Evolutionary conservation across 1,140 invertebrate species (phyloP).

Genomic region (Kradibia gibbosae): DNA sequence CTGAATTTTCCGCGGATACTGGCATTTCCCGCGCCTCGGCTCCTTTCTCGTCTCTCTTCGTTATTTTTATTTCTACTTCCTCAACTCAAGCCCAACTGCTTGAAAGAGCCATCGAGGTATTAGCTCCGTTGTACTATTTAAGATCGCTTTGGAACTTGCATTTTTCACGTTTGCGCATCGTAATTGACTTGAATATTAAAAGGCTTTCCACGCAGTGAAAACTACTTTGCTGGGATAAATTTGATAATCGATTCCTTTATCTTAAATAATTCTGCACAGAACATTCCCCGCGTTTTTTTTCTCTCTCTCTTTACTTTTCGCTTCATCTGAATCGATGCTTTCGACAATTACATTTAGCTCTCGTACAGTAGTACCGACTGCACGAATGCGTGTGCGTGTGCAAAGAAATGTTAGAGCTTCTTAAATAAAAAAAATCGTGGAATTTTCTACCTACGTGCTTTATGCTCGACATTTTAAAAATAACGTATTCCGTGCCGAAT

Average conservation of each 20-base stretch:
- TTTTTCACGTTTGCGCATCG: slow-evolving; percentile 7
- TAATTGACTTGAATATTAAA: neutral
- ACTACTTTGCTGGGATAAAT: neutral
- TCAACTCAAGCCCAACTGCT: neutral
- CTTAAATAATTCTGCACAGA: too few relatives aligned
- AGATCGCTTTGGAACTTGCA: slow-evolving; percentile 17
- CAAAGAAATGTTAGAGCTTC: too few relatives aligned
- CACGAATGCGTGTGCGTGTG: too few relatives aligned
- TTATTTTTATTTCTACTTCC: slow-evolving; percentile 13
- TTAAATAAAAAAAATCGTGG: too few relatives aligned
- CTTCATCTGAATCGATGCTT: too few relatives aligned
- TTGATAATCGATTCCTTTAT: neutral
- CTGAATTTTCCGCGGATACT: slow-evolving; percentile 20
- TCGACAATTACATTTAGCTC: too few relatives aligned
- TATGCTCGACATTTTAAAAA: too few relatives aligned
- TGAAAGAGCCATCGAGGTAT: neutral
- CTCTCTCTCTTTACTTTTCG: too few relatives aligned
- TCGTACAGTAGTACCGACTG: too few relatives aligned
- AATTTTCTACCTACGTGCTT: too few relatives aligned
- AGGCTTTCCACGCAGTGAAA: neutral
- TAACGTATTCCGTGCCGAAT: too few relatives aligned
- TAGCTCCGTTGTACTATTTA: neutral
- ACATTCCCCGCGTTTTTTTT: too few relatives aligned
- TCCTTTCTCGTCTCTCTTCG: slow-evolving; percentile 23
- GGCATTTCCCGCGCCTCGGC: slow-evolving; percentile 8